Evolutionary conservation across 2,113 vertebrate species (phyloP), one percentile per base, ranked within the genome.

Genomic region (Callionymus lyra): DNA sequence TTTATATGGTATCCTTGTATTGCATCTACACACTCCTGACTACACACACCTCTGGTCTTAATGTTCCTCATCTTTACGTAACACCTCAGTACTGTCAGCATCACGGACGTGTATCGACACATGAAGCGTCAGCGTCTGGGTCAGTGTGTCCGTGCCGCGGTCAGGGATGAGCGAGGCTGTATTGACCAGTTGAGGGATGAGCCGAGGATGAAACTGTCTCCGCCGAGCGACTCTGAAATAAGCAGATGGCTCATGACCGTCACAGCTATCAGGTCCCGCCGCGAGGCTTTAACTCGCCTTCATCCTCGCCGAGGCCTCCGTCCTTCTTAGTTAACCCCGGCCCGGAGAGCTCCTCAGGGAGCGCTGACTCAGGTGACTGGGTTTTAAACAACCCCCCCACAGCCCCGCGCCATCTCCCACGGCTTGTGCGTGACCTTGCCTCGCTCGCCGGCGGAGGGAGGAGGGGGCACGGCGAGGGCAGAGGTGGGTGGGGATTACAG

Each of bases 301-400:
- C 37, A 42, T 56, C 59, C 34, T 40, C 57, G 47, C 42, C 2
- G 16, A 36, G 39, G 48, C 60, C 55, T 34, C 50, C 33, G 44
- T 70, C 67, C 75, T 74, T 59, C 66, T 33, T 50, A 52, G 47
- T 77, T 48, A 59, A 65, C 64, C 27, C 49, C 9, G 5, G 8
- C 45, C 55, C 58, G 56, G 34, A 50, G 65, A 72, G 63, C 72
- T 76, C 72, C 70, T 76, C 53, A 51, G 68, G 76, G 72, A 82
- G 65, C 56, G 88, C 88, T 91, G 89, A 89, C 85, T 89, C 89
- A 86, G 89, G 60, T 66, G 41, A 65, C 74, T 68, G 9, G 55
- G 83, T 81, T 63, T 89, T 90, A 83, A 71, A 68, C 65, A 31
- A 58, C 71, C 41, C 49, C 17, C 62, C 59, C 50, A 14, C 50